These are phyloP conservation scores for Nicator chloris DNA, from an alignment of 2,113 vertebrate species.

Conservation along the genomic window DNA sequence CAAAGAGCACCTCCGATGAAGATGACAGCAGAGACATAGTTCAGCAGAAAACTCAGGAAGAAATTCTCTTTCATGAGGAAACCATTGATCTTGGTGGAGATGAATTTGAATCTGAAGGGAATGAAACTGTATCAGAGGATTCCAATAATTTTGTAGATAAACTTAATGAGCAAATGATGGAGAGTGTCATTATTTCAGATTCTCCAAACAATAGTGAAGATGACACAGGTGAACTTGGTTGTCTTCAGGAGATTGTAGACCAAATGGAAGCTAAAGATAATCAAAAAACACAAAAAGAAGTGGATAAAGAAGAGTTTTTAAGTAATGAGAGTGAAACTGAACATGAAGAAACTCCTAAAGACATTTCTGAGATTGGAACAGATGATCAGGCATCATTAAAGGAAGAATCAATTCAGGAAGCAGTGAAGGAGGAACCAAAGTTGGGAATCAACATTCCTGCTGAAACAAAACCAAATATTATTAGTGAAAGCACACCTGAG, in stretches of 20 bases:
- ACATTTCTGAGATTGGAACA: slow-evolving; percentile 45
- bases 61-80: slow-evolving; percentile 80
- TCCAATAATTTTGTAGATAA: slow-evolving; percentile 80
- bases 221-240: slow-evolving; percentile 84
- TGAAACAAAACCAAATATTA: not conserved
- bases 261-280: slow-evolving; percentile 58
- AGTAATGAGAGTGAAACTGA: slow-evolving; percentile 65
- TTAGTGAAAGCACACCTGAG: not conserved
- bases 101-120: slow-evolving; percentile 80
- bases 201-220: slow-evolving; percentile 95
- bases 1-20: not conserved
- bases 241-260: slow-evolving; percentile 74
- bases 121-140: slow-evolving; percentile 80
- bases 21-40: not conserved
- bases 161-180: slow-evolving; percentile 97
- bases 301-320: slow-evolving; percentile 7
- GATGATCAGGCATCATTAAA: slow-evolving; percentile 39
- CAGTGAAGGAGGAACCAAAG: not conserved
- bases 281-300: not conserved
- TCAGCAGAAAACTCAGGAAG: slow-evolving; percentile 30
- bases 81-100: slow-evolving; percentile 89
- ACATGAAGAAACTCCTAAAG: slow-evolving; percentile 41
- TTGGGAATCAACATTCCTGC: not conserved
- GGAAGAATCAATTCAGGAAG: slow-evolving; percentile 36
- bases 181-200: slow-evolving; percentile 97